Evolutionary conservation across 2,113 vertebrate species (phyloP), one percentile per base, ranked within the genome.

Genomic region (Nannobrachium achirus): DNA sequence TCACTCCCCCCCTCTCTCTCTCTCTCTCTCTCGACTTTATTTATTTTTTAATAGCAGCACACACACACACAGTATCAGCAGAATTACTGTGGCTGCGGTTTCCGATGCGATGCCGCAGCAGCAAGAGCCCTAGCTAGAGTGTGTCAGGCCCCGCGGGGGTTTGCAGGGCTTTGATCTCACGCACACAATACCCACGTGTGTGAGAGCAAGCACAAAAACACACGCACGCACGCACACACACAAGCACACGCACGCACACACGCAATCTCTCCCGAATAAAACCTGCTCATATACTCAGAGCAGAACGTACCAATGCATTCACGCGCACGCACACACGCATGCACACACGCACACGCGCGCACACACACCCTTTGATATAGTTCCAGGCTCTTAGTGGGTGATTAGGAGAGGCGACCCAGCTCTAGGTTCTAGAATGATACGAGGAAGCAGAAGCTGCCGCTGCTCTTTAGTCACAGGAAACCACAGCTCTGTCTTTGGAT

Each of bases 1-100:
- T 65, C 46, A 69, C 67, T 67, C 49, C 63, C 44, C 77, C 50
- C n/a, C n/a, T n/a, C n/a, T n/a, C n/a, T 10, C 70, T 65, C 46
- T 66, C 67, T 67, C 49, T 60, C 44, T 75, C 50, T 40, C 67
- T 75, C 58, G 75, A 68, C 67, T 81, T 70, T 78, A 85, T 16
- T 81, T 69, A 80, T 70, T 78, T 86, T 16, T 81, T 69, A 80
- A 84, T 77, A 79, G 81, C 74, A 85, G 79, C 81, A 77, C 83
- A 89, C 85, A 83, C 83, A 77, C 81, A 77, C 83, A 89, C 85
- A 83, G 88, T 84, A 90, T 89, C 88, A 89, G 89, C 89, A 87
- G 81, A 89, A 86, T 89, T 84, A 87, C 81, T 79, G 83, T 64
- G 8, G 84, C 60, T 81, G 19, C 19, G 38, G n/a, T n/a, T 82